A percentile compares a stretch with the other conserved stretches of the same genome.
These are phyloP conservation scores for Microchirus variegatus DNA, from an alignment of 2,797 vertebrate species.

Conservation along the genomic window DNA sequence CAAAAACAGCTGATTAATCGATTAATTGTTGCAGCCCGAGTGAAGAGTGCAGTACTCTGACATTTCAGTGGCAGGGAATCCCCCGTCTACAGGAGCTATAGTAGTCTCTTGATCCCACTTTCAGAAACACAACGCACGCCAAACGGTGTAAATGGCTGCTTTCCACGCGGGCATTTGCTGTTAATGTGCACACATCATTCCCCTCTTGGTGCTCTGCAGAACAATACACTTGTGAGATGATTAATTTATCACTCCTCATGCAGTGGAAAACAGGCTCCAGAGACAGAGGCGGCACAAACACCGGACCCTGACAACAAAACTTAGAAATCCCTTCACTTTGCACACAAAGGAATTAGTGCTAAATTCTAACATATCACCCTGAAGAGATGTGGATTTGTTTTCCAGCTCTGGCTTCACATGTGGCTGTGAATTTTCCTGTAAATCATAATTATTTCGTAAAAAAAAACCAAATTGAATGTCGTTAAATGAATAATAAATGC, in stretches of 20 bases:
- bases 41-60: neutral
- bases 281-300: neutral
- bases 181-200: conserved; percentile 29
- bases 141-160: conserved; percentile 9
- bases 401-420: too few species aligned
- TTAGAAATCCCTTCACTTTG: neutral
- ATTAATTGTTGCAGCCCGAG: too few species aligned
- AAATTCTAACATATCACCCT: too few species aligned
- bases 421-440: too few species aligned
- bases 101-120: conserved; percentile 12
- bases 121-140: conserved; percentile 15
- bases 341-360: too few species aligned
- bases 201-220: conserved; percentile 38
- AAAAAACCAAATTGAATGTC: neutral
- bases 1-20: too few species aligned
- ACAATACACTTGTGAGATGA: conserved; percentile 46
- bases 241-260: conserved; percentile 37
- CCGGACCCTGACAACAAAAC: neutral
- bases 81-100: neutral
- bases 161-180: conserved; percentile 15
- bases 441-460: too few species aligned
- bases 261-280: conserved; percentile 27
- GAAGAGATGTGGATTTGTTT: too few species aligned
- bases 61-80: neutral
- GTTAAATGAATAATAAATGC: neutral